Evolutionary conservation across 2,797 vertebrate species (phyloP).

Genomic region (Pachyuromys duprasi): DNA sequence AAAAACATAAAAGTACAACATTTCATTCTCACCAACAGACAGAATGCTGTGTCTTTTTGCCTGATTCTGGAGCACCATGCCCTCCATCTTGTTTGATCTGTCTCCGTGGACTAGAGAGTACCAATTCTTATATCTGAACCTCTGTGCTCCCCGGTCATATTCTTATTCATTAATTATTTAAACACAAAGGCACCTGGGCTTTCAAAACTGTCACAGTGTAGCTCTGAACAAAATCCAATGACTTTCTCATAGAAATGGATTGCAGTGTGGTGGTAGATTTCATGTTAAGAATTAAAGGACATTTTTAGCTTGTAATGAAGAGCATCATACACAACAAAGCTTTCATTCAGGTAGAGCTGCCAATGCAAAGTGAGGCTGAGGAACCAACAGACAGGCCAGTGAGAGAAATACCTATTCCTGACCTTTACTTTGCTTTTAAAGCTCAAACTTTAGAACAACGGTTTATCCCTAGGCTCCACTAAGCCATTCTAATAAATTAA

Average conservation of each 20-base stretch:
- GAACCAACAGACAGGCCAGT: background rate
- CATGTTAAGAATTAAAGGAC: background rate
- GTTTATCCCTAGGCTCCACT: background rate
- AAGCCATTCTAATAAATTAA: background rate
- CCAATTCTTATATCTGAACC: background rate
- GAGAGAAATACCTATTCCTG: background rate
- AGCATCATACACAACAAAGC: background rate
- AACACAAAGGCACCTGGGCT: background rate
- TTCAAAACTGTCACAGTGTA: background rate
- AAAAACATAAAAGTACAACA: background rate
- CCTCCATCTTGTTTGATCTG: background rate
- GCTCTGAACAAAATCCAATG: background rate
- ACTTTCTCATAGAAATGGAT: background rate
- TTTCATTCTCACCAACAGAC: background rate
- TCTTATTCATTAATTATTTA: slow-evolving; percentile 34
- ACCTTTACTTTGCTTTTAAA: background rate
- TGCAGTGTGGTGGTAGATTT: background rate
- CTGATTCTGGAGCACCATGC: background rate
- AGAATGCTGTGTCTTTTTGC: background rate
- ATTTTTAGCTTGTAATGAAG: background rate
- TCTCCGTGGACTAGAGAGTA: background rate
- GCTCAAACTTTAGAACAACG: background rate
- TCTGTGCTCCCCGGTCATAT: background rate
- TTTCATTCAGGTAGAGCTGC: background rate
- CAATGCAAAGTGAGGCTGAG: background rate